Percentiles rank a stretch among this genome's conserved stretches.
Evolutionary conservation across 2,797 vertebrate species (phyloP).

Genomic region (Myripristis jacobus): DNA sequence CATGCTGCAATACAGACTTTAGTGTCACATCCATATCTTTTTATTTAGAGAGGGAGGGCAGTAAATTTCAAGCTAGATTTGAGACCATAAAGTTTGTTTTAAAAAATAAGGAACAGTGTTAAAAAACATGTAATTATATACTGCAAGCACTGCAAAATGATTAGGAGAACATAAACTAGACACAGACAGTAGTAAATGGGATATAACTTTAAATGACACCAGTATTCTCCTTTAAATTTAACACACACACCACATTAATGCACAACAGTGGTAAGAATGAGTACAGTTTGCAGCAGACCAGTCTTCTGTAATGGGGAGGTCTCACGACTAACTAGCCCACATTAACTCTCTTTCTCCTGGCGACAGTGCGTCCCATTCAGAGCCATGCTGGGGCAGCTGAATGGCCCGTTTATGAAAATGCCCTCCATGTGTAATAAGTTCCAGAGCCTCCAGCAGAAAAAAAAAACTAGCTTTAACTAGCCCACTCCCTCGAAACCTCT

Average conservation of each 20-base stretch:
- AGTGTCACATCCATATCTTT: constrained; percentile 5
- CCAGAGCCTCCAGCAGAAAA: constrained; percentile 75
- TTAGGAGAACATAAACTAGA: constrained; percentile 7
- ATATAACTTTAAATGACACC: neutral
- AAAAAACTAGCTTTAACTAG: constrained; percentile 67
- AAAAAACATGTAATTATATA: neutral
- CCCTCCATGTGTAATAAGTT: constrained; percentile 83
- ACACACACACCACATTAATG: constrained; percentile 19
- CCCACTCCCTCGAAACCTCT: constrained; percentile 77
- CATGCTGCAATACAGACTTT: constrained; percentile 17
- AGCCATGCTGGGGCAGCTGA: constrained; percentile 74
- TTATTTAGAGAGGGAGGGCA: neutral
- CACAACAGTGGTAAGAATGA: constrained; percentile 38
- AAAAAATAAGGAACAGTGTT: no score
- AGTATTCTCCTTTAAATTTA: constrained; percentile 2
- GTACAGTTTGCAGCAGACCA: constrained; percentile 47
- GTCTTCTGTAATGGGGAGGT: constrained; percentile 61
- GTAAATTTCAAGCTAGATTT: neutral
- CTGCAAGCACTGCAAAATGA: constrained; percentile 10
- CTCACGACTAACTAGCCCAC: constrained; percentile 71
- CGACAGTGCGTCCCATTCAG: constrained; percentile 84
- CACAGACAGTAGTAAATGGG: neutral
- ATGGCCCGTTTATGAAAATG: constrained; percentile 84
- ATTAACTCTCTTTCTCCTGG: constrained; percentile 77
- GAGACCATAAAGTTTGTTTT: neutral